Base-by-base conservation (phyloP, 1,140 invertebrate species). In the Sitodiplosis mosellana region DNA sequence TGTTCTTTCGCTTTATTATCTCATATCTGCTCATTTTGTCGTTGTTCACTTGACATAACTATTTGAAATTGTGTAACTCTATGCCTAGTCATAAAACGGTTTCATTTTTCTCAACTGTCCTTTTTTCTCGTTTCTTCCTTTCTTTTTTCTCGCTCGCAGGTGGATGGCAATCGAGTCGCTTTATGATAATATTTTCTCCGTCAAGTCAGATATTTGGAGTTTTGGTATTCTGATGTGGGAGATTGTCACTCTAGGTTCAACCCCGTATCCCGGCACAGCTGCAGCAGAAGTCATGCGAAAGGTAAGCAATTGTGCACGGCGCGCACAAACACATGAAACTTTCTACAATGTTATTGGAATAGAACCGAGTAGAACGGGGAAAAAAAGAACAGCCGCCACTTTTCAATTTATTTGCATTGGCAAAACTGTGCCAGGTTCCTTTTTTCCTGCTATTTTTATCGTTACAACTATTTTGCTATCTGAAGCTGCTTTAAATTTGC, bases 111-210 rank as follows among this genome's bases (percentile, higher is more conserved):
- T 34, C 14, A 33, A 4, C 7, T 19, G 27, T 46, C n/a, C 21
- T 21, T 12, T 27, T n/a, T 46, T 46, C 22, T 33, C n/a, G n/a
- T 46, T 33, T 5, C 18, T 34, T 46, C 8, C 15, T 33, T 47
- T 44, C 3, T 50, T 45, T 45, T 64, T 15, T 45, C 21, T 15
- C 46, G 22, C 21, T 60, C 58, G 55, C 49, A 76, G 87, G 60
- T 94, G 90, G 89, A 93, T 94, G 88, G 87, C 89, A 0, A 88
- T 87, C 0, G 91, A 95, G 62, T 89, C 87, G 2, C 70, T 94
- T 0, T 88, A 86, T 58, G 85, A 92, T 57, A 88, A 90, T 56
- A 80, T 90, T 54, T 95, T 90, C 60, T 87, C 86, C 1, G 78
- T 82, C 2, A 90, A 91, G 63, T 87, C 87, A 0, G 90, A 94